Evolutionary conservation across 2,888 invertebrate species (phyloP), one percentile per base, ranked within the genome.

Genomic region (Tachystola acroxantha): DNA sequence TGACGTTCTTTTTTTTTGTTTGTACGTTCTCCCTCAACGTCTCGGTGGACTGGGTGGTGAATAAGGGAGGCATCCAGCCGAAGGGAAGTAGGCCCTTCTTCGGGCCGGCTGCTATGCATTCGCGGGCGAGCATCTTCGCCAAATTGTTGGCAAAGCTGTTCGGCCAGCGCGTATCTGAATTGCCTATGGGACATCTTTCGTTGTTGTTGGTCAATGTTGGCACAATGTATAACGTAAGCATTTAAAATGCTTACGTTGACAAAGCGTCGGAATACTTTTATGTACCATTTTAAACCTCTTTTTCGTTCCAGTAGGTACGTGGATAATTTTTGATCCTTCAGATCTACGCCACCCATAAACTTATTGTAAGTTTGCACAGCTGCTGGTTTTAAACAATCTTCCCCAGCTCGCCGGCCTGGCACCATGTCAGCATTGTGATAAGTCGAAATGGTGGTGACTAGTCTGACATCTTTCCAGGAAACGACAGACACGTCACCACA

Each of bases 241-340:
- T 16, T 16, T 3, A 4, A 6, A 16, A 16, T 16, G 16, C 16
- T 16, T 16, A 26, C 9, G 13, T 48, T 42, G n/a, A 45, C 22
- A 11, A 43, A 13, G 5, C 41, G 11, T 12, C 30, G 26, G 32
- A 47, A 45, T 7, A 47, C 32, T 32, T 48, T 45, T 1, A 45
- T 11, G 10, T 48, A 48, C 48, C 48, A 48, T 27, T 48, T 46
- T 9, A 32, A 7, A 0, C 43, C 36, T 10, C 42, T n/a, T 29
- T 45, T 48, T 7, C 45, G 34, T 24, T 48, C 42, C 14, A 45
- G 24, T 11, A 46, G 32, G 20, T 40, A 44, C 40, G 34, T 37
- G 11, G 46, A 42, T 6, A 43, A 24, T 16, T 38, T 43, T 32
- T 44, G 43, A 10, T 46, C 46, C 34, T 46, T 46, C 1, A 41